phyloP scores from a whole-genome alignment of 2,888 invertebrate genomes.

The Pasiphila rectangulata region DNA sequence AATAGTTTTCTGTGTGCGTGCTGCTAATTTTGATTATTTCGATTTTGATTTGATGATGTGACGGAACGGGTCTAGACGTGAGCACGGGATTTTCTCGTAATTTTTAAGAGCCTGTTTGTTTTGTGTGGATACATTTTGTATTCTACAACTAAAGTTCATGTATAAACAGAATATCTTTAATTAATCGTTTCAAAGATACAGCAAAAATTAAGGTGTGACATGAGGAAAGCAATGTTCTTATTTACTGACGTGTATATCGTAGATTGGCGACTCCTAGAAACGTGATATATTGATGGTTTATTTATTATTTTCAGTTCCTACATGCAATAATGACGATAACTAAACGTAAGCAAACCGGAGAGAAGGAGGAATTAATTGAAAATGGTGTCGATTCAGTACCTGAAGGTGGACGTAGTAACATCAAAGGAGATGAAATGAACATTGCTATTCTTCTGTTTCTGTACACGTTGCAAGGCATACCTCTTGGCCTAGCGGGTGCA shows the following conservation, averaged over 20 bases:
- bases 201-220: constrained; percentile 66
- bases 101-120: too few species aligned
- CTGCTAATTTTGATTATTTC: too few species aligned
- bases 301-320: constrained; percentile 52
- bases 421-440: constrained; percentile 88
- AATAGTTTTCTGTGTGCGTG: too few species aligned
- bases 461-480: constrained; percentile 97
- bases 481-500: constrained; percentile 95
- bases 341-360: constrained; percentile 63
- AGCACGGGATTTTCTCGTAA: too few species aligned
- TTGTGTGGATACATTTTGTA: too few species aligned
- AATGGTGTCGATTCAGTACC: constrained; percentile 54
- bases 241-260: constrained; percentile 61
- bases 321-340: constrained; percentile 61
- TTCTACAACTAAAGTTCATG: too few species aligned
- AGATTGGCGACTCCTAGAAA: constrained; percentile 42
- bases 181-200: constrained; percentile 23
- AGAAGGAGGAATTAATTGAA: constrained; percentile 68
- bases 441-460: constrained; percentile 94
- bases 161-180: constrained; percentile 9
- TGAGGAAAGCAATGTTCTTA: constrained; percentile 18
- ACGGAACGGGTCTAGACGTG: too few species aligned
- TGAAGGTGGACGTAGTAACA: constrained; percentile 63
- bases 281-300: constrained; percentile 15
- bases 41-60: too few species aligned